A percentile compares a stretch with the other conserved stretches of the same genome.
These are phyloP conservation scores for Blastomussa wellsi DNA, from an alignment of 92 coral and sea anemone genomes.

Conservation along the genomic window DNA sequence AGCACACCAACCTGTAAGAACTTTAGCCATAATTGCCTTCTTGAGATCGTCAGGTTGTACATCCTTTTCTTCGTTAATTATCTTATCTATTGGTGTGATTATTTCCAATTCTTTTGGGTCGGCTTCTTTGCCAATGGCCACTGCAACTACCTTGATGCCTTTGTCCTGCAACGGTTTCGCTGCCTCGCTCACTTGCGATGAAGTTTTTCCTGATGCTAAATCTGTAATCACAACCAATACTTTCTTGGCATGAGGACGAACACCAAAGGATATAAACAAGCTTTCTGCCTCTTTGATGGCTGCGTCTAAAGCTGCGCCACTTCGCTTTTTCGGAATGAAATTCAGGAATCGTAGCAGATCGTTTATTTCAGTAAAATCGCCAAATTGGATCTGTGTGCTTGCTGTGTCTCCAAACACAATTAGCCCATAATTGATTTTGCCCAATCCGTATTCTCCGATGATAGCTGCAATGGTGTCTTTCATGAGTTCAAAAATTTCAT, in stretches of 20 bases:
- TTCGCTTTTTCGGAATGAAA: constrained; percentile 28
- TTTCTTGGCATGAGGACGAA: constrained; percentile 61
- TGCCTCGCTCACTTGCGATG: constrained; percentile 58
- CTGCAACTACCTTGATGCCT: constrained; percentile 73
- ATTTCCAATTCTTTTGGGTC: constrained; percentile 71
- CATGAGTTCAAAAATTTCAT: constrained; percentile 59
- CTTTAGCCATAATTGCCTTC: constrained; percentile 59
- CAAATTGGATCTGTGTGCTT: constrained; percentile 47
- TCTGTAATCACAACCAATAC: constrained; percentile 73
- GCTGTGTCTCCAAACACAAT: constrained; percentile 67
- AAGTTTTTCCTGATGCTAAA: constrained; percentile 45
- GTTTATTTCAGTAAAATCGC: constrained; percentile 32
- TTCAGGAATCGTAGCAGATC: constrained; percentile 22
- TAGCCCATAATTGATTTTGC: constrained; percentile 72
- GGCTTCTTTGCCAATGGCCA: constrained; percentile 81
- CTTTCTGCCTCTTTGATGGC: constrained; percentile 67
- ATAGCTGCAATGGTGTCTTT: constrained; percentile 55
- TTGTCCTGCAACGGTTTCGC: constrained; percentile 60
- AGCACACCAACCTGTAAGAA: constrained; percentile 28
- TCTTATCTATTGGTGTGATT: constrained; percentile 57
- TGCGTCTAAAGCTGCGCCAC: constrained; percentile 66
- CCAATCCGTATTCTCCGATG: constrained; percentile 58
- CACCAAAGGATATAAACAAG: constrained; percentile 50
- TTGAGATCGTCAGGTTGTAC: constrained; percentile 71
- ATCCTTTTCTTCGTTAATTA: constrained; percentile 51